A percentile compares a stretch with the other conserved stretches of the same genome.
phyloP scores from a whole-genome alignment of 2,797 vertebrate genomes.

The Sebastes diploproa region DNA sequence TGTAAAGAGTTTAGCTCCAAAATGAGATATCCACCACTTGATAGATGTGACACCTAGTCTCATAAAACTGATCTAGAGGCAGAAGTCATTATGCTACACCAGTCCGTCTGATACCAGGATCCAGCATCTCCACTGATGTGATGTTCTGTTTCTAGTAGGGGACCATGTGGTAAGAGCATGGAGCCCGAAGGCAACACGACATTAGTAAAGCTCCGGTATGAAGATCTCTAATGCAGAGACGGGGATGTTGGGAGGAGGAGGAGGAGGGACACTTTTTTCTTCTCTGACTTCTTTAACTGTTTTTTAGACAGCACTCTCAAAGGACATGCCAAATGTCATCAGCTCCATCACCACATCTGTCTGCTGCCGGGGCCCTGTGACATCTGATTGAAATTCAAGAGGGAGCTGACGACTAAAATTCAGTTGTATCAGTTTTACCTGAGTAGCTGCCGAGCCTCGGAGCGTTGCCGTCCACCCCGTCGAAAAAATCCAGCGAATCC shows the following conservation, averaged over 20 bases:
- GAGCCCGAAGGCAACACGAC: slow-evolving; percentile 33
- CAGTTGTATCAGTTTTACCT: slow-evolving; percentile 81
- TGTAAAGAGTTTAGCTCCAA: slow-evolving; percentile 42
- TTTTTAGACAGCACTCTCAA: slow-evolving; percentile 57
- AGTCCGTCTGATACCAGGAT: slow-evolving; percentile 12
- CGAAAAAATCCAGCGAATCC: slow-evolving; percentile 98
- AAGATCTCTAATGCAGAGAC: slow-evolving; percentile 37
- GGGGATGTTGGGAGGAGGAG: not conserved
- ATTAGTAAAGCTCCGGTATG: slow-evolving; percentile 40
- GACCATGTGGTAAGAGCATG: slow-evolving; percentile 34
- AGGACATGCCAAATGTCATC: slow-evolving; percentile 70
- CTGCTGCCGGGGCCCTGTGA: slow-evolving; percentile 43
- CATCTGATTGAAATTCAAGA: slow-evolving; percentile 57
- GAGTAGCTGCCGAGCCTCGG: slow-evolving; percentile 98
- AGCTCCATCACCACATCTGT: slow-evolving; percentile 57
- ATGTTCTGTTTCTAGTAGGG: slow-evolving; percentile 37
- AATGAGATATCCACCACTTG: slow-evolving; percentile 52
- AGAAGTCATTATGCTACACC: slow-evolving; percentile 44
- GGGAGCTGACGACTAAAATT: slow-evolving; percentile 47
- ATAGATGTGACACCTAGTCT: slow-evolving; percentile 46
- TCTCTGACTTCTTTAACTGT: slow-evolving; percentile 29
- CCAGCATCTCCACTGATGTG: slow-evolving; percentile 41
- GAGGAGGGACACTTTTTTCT: not conserved
- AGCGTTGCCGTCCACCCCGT: slow-evolving; percentile 93
- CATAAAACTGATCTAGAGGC: slow-evolving; percentile 34